These are phyloP conservation scores for Pterobdella sp. DNA, from an alignment of 2,888 invertebrate species.

Conservation along the genomic window DNA sequence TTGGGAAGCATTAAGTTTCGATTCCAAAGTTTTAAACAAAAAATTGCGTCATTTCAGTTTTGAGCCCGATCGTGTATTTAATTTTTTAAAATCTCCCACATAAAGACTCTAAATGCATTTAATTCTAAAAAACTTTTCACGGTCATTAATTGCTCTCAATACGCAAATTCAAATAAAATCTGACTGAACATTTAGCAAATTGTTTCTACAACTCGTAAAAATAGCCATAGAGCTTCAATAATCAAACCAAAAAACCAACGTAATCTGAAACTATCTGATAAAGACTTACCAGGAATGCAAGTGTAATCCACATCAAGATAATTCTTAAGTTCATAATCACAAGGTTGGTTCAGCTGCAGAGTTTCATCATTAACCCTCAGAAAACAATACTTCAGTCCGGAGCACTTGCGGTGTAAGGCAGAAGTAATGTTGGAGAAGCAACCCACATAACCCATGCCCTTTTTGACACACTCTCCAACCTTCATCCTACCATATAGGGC, in stretches of 20 bases:
- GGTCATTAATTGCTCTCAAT: too few species aligned
- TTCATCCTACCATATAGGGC: slow-evolving; percentile 35
- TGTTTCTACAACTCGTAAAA: too few species aligned
- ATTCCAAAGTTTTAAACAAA: too few species aligned
- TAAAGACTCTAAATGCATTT: too few species aligned
- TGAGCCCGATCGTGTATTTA: too few species aligned
- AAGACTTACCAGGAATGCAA: slow-evolving; percentile 23
- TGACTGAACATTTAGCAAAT: too few species aligned
- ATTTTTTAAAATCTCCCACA: too few species aligned
- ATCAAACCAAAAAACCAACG: neutral
- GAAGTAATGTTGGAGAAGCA: slow-evolving; percentile 34
- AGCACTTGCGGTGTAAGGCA: slow-evolving; percentile 32
- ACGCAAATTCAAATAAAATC: too few species aligned
- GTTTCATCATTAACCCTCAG: slow-evolving; percentile 25
- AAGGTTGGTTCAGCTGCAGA: neutral
- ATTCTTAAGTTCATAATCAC: slow-evolving; percentile 34
- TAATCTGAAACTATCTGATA: slow-evolving; percentile 30
- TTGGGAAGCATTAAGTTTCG: too few species aligned
- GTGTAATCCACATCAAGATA: neutral
- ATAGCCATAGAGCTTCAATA: too few species aligned
- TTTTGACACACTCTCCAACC: slow-evolving; percentile 34
- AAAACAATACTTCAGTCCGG: slow-evolving; percentile 30
- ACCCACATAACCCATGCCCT: slow-evolving; percentile 35
- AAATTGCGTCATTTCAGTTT: too few species aligned
- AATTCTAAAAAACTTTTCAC: too few species aligned